Conservation (phyloP, 2,888 invertebrate species). For the Leptinotarsa rubiginosa region DNA sequence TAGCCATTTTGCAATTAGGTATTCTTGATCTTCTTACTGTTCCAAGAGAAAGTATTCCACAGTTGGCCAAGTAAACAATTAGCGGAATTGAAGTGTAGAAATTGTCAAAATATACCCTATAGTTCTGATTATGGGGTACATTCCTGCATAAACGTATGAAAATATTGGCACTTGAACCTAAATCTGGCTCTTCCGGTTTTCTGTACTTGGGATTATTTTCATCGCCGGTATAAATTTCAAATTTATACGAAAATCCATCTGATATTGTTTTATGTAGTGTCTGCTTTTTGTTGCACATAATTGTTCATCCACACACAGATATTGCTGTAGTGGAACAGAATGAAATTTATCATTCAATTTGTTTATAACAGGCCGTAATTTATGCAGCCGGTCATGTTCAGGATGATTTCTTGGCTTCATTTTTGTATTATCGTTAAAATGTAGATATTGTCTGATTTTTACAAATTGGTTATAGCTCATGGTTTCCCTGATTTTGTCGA, state of each 20-base stretch:
- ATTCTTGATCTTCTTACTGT: slow-evolving; percentile 13
- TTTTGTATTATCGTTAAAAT: slow-evolving; percentile 17
- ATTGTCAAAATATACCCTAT: slow-evolving; percentile 55
- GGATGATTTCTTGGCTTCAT: neutral
- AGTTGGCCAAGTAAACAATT: slow-evolving; percentile 17
- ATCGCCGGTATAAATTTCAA: too few relatives aligned
- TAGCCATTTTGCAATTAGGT: too few relatives aligned
- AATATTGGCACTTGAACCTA: slow-evolving; percentile 24
- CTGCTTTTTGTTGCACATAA: too few relatives aligned
- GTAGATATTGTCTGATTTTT: slow-evolving; percentile 18
- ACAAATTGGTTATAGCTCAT: slow-evolving; percentile 1
- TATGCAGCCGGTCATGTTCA: neutral
- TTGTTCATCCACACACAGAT: too few relatives aligned
- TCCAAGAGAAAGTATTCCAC: neutral
- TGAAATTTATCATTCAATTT: too few relatives aligned
- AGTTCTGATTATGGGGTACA: slow-evolving; percentile 35
- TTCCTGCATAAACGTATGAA: slow-evolving; percentile 28
- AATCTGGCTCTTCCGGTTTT: neutral
- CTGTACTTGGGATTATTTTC: slow-evolving; percentile 25
- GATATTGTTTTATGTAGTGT: too few relatives aligned
- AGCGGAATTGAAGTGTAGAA: slow-evolving; percentile 50
- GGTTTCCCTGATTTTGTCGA: neutral
- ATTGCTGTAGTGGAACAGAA: neutral
- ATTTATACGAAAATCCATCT: too few relatives aligned
- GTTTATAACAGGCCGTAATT: neutral